Base-by-base conservation (phyloP, 2,797 vertebrate species). In the Peromyscus eremicus region DNA sequence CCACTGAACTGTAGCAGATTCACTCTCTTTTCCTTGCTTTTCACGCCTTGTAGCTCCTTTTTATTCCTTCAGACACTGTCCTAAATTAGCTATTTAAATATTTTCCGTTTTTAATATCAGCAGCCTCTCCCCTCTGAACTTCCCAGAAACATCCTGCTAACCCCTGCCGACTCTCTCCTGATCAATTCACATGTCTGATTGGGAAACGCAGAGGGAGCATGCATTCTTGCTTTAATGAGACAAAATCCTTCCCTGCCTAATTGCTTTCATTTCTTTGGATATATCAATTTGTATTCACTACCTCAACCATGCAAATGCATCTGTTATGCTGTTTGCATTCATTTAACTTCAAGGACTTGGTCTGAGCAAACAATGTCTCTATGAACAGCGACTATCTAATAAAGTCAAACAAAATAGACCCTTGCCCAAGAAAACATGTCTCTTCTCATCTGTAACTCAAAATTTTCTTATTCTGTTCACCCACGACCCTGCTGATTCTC, bases 261-360 rank as follows among this genome's bases (percentile, higher is more conserved):
- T 66, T 92, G 57, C 40, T 93, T 95, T 94, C 73, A 85, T 86
- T 95, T 92, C 23, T 97, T 77, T 84, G n/a, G 57, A 19, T 92
- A 49, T 80, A 77, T 91, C 93, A 86, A 89, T 94, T 92, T 93
- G 70, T 73, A 73, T 84, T 94, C 83, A 86, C 23, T 90, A 12
- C 3, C 76, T 43, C 76, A 93, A 55, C 14, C 84, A 95, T 40
- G 77, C 80, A 97, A 90, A 92, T 92, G 40, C 17, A 64, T 90
- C 40, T 43, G 37, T 84, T 96, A 73, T 55, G 85, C 80, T 96
- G 43, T 91, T 88, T 73, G 27, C 32, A 79, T 84, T 93, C 49
- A 55, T 68, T 96, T 71, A 94, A 88, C 46, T 92, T 90, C 60
- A 90, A 91, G 75, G 46, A 95, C 49, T 52, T 27, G 12, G 55